Percentiles rank a stretch among this genome's conserved stretches.
phyloP scores from a whole-genome alignment of 2,113 vertebrate genomes.

The Gambusia affinis region DNA sequence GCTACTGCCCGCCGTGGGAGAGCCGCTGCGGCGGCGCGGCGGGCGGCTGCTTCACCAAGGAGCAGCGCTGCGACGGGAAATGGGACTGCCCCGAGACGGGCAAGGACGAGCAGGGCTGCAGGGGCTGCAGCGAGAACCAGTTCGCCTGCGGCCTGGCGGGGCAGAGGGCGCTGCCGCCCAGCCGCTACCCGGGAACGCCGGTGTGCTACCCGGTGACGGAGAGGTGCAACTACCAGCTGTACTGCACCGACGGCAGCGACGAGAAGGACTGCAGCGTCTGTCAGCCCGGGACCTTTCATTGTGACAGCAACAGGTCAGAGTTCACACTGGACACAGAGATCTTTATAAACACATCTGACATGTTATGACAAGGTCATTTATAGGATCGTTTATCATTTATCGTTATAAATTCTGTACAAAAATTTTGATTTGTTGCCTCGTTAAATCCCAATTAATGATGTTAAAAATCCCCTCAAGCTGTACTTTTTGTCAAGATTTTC shows the following conservation, averaged over 20 bases:
- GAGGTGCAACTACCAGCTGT: conserved; percentile 91
- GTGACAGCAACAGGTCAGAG: conserved; percentile 84
- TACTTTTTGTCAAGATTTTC: too few relatives aligned
- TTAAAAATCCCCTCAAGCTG: too few relatives aligned
- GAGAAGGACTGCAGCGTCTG: conserved; percentile 87
- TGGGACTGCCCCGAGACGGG: conserved; percentile 89
- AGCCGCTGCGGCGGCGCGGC: conserved; percentile 83
- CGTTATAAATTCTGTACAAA: too few relatives aligned
- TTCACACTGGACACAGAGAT: background rate
- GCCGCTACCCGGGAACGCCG: conserved; percentile 45
- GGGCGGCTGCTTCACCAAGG: conserved; percentile 80
- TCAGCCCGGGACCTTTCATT: conserved; percentile 89
- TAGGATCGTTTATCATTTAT: too few relatives aligned
- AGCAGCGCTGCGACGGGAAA: conserved; percentile 84
- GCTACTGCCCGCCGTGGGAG: conserved; percentile 89
- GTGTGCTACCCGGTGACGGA: conserved; percentile 84
- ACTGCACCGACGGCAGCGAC: conserved; percentile 86
- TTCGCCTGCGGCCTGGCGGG: conserved; percentile 81
- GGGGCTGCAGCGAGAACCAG: conserved; percentile 77
- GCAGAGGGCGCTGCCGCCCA: conserved; percentile 36
- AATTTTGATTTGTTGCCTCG: too few relatives aligned
- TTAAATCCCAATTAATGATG: too few relatives aligned
- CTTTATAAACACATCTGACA: background rate
- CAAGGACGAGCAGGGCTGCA: conserved; percentile 85
- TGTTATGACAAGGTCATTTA: background rate